Evolutionary conservation across 2,888 invertebrate species (phyloP), one percentile per base, ranked within the genome.

Genomic region (Coelinius sp.): DNA sequence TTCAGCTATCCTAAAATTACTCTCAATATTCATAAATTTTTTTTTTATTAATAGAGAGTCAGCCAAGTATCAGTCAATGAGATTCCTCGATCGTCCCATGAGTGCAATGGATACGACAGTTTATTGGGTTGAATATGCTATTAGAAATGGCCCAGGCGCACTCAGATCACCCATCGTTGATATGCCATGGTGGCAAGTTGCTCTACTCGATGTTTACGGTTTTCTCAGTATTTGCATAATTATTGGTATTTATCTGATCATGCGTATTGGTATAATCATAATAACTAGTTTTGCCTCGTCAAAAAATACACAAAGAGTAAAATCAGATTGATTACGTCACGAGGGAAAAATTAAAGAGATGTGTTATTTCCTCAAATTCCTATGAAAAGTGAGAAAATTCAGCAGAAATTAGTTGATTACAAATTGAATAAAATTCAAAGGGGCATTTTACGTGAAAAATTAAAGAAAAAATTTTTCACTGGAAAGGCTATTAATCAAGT

Each of bases 81-180:
- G 56, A 59, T 86, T 86, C 46, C 69, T 78, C 0, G 82, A 82
- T 68, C 76, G 79, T 69, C 82, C 80, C 22, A 73, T 78, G 71
- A 75, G 56, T 41, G 77, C 82, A 5, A 72, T 77, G 70, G 77
- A 81, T 14, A 79, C 77, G 0, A 78, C 80, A 0, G 72, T 75
- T 65, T 82, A 74, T 73, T 82, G 82, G 82, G 72, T 80, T 14
- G 81, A 82, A 63, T 82, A 80, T 67, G 75, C 77, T 8, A 52
- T 79, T 12, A 75, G 79, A 68, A 76, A 81, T 68, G 79, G 77
- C 3, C 70, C 73, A n/a, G 59, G 76, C 10, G 46, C 69, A 1
- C 25, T 82, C 7, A 75, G 63, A 76, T 80, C 81, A 5, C 80
- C 78, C 10, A 75, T 76, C 4, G 68, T 70, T 0, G 75, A 78